Evolutionary conservation across 1,140 invertebrate genomes (phyloP), one percentile per base, ranked within the genome.

Genomic region (Drosophila seguyi): DNA sequence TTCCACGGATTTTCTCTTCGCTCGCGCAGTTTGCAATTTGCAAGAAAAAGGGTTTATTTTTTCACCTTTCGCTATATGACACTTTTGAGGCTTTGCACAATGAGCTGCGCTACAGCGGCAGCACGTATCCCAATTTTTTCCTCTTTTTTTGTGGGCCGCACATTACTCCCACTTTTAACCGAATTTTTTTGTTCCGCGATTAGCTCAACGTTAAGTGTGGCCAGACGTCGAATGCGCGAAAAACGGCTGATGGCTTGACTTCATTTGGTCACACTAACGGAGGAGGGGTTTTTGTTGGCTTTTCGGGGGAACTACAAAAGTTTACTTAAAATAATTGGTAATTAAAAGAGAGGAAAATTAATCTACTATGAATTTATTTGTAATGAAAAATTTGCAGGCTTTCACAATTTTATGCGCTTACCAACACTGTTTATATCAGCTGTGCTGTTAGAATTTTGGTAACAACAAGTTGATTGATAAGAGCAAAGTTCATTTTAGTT

Each of bases 51-150:
- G 13, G 14, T 44, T 44, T 53, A 53, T 36, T 34, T 29, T 10
- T 10, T 2, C 36, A 41, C 45, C 41, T 5, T 42, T 31, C 13
- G 8, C 45, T 67, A 67, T 67, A 68, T 68, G 55, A 77, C 74
- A 76, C 74, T 76, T 76, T 76, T 76, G 39, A 55, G 73, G 74
- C 62, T 76, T 77, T 76, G 73, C 71, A 72, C 66, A 72, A 25
- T 58, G 25, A 36, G 34, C 20, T 44, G 20, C 20, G 27, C 50
- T 69, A 50, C 45, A 66, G 66, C 61, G 45, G 20, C 38, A 47
- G 45, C 45, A 53, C 38, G 29, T 22, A 67, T 69, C 52, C 47
- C 47, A 44, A 69, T 67, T 67, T 67, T 55, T 38, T 69, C 18
- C 47, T 42, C 29, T 36, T 67, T 53, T 66, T 67, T 62, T 67